phyloP scores from a whole-genome alignment of 2,113 vertebrate genomes.

The Canis aureus region DNA sequence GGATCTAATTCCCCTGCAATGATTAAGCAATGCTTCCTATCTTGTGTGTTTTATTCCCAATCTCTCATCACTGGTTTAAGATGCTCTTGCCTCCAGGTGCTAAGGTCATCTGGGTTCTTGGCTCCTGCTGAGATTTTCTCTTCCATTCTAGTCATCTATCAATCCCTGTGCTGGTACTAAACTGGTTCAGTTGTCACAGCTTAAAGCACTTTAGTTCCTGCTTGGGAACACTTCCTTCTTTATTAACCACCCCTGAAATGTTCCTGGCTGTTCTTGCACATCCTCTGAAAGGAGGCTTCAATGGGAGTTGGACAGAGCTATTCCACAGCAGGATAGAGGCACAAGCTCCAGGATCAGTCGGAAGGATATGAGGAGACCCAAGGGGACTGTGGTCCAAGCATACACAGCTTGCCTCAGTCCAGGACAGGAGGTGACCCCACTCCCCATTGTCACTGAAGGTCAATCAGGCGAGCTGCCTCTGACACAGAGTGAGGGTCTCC shows the following conservation, averaged over 20 bases:
- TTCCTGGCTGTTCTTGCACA: background rate
- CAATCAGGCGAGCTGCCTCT: background rate
- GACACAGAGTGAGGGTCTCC: background rate
- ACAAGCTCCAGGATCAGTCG: background rate
- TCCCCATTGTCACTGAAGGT: fast-evolving
- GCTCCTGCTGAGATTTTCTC: background rate
- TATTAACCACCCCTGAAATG: background rate
- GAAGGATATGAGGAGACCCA: background rate
- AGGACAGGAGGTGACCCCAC: background rate
- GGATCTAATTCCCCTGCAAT: background rate
- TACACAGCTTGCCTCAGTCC: background rate
- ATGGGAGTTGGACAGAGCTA: background rate
- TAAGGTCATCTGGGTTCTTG: background rate
- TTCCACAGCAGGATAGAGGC: background rate
- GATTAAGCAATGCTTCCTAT: background rate
- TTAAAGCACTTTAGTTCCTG: no score
- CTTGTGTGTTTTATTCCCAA: background rate
- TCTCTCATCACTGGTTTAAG: background rate
- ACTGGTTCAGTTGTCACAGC: background rate
- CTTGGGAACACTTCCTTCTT: background rate
- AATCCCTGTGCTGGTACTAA: background rate
- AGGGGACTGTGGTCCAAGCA: background rate
- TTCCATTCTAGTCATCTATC: background rate
- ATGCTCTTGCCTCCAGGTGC: background rate
- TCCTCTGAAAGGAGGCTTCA: background rate